A percentile compares a stretch with the other conserved stretches of the same genome.
Evolutionary conservation across 2,113 vertebrate genomes (phyloP).

Genomic region (Hylia prasina): DNA sequence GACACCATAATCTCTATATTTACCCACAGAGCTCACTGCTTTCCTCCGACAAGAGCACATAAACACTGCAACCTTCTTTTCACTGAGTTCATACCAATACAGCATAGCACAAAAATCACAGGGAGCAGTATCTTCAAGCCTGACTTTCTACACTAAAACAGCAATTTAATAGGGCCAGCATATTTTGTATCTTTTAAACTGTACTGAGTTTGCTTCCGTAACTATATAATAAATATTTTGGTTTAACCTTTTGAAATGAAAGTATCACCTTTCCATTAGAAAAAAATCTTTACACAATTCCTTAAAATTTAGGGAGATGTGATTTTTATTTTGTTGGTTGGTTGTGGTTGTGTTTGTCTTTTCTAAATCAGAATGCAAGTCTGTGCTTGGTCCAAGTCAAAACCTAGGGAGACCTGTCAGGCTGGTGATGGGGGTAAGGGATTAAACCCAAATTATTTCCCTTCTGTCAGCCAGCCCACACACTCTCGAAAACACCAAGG

Average conservation of each 20-base stretch:
- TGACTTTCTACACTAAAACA: background rate
- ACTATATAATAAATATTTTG: background rate
- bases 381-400: background rate
- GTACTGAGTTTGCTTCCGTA: background rate
- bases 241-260: background rate
- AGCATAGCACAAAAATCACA: background rate
- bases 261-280: background rate
- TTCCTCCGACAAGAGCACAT: background rate
- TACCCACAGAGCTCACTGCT: background rate
- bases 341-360: background rate
- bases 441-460: background rate
- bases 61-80: background rate
- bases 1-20: background rate
- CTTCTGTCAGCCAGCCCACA: background rate
- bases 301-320: background rate
- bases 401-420: background rate
- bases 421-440: background rate
- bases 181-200: background rate
- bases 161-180: background rate
- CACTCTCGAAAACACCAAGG: background rate
- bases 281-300: background rate
- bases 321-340: background rate
- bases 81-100: background rate
- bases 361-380: background rate
- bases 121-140: rapidly evolving